Percentiles rank a stretch among this genome's conserved stretches.
phyloP scores from a whole-genome alignment of 1,140 invertebrate species.

The Diorhabda elongata region DNA sequence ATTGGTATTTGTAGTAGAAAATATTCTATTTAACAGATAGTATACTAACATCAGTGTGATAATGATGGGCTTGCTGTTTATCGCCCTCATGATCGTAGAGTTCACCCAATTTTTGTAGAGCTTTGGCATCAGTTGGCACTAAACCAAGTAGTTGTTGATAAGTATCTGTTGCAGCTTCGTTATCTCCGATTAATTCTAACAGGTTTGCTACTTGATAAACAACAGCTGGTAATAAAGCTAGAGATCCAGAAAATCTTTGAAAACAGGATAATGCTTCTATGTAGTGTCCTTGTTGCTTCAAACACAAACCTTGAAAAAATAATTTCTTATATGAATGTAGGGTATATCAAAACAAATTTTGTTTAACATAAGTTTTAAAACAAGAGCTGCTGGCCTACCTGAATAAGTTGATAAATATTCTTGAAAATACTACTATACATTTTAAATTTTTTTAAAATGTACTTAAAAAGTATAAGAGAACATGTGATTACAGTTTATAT shows the following conservation, averaged over 20 bases:
- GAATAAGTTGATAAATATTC: too few relatives aligned
- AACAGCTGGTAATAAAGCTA: constrained; percentile 67
- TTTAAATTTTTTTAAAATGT: too few relatives aligned
- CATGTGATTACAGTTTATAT: too few relatives aligned
- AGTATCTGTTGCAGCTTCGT: constrained; percentile 74
- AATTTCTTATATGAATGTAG: background rate
- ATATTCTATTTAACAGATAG: constrained; percentile 8
- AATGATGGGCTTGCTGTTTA: constrained; percentile 88
- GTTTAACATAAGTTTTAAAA: too few relatives aligned
- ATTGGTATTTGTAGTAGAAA: background rate
- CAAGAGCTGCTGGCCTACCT: too few relatives aligned
- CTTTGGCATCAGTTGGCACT: constrained; percentile 77
- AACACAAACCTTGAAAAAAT: constrained; percentile 58
- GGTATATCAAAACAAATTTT: too few relatives aligned
- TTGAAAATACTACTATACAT: too few relatives aligned
- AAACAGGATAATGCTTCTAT: constrained; percentile 78
- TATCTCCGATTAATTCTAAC: constrained; percentile 70
- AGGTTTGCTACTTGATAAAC: constrained; percentile 82
- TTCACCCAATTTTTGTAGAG: constrained; percentile 79
- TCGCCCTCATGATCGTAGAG: constrained; percentile 82
- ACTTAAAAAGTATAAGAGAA: too few relatives aligned
- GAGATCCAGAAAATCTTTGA: constrained; percentile 60
- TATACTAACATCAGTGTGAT: constrained; percentile 76
- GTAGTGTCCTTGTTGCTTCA: constrained; percentile 66
- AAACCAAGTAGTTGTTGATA: constrained; percentile 83